Evolutionary conservation across 2,888 invertebrate species (phyloP), one percentile per base, ranked within the genome.

Genomic region (Diarsia mendica): DNA sequence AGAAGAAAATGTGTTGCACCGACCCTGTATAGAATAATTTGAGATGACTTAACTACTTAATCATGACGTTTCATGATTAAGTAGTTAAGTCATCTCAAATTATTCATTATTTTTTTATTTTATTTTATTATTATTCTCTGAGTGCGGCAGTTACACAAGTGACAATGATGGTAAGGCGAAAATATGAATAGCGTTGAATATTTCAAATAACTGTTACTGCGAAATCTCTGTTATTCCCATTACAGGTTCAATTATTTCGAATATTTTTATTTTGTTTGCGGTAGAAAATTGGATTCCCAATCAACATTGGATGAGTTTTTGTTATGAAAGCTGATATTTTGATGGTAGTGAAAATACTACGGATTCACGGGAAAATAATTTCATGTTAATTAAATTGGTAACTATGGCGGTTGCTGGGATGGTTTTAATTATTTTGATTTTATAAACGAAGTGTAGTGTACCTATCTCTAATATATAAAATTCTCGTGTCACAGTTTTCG

Each of bases 171-270:
- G 6, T 55, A 55, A 13, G 11, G 4, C 11, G 4, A 9, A 60
- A 33, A 10, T 60, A 33, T 39, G 20, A 60, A 60, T 20, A 60
- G 5, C 11, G 18, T 18, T 4, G 4, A 53, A 33, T 33, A 70
- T 48, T 51, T 60, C 11, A 28, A 49, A 74, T n/a, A n/a, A 46
- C 18, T 4, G 10, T n/a, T 63, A 11, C 20, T 48, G n/a, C 44
- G 18, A 13, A 33, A 51, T 46, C 18, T 49, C 46, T 63, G 28
- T 18, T 15, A 28, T 46, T 20, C 33, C 44, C 46, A 15, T 15
- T 20, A 74, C 51, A 51, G 4, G 15, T 74, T n/a, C 75, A 75
- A 74, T 61, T 28, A 74, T 28, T 74, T 48, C 9, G 20, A 44
- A 63, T 63, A 49, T 46, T 75, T 28, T 74, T 15, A 46, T 51